Evolutionary conservation across 2,888 invertebrate genomes (phyloP).

Genomic region (Aspidiotus rigidus): DNA sequence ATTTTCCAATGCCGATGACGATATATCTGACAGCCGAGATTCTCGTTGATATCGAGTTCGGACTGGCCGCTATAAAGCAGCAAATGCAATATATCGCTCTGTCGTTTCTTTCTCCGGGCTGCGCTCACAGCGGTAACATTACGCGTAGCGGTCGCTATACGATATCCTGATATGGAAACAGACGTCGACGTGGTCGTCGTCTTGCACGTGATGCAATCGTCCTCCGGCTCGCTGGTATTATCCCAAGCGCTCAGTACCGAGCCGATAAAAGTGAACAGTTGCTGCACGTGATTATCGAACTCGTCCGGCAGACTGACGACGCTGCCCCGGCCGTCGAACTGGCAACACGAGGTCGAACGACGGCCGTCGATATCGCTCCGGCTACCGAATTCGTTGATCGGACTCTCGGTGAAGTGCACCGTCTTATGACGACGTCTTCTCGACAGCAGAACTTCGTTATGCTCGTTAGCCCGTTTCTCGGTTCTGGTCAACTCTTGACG

Average conservation of each 20-base stretch:
- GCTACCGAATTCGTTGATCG: conserved; percentile 22
- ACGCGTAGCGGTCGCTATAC: conserved; percentile 23
- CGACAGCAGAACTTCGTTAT: conserved; percentile 16
- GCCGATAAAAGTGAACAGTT: conserved; percentile 72
- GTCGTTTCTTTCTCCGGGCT: conserved; percentile 31
- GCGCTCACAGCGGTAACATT: conserved; percentile 27
- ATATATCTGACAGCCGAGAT: conserved; percentile 36
- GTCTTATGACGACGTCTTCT: conserved; percentile 30
- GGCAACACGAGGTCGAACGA: conserved; percentile 10
- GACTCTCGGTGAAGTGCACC: conserved; percentile 31
- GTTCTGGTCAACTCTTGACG: conserved; percentile 3
- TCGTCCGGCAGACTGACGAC: conserved; percentile 46
- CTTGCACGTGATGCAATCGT: conserved; percentile 32
- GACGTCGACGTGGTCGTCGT: conserved; percentile 18
- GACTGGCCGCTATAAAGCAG: conserved; percentile 30
- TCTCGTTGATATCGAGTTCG: conserved; percentile 27
- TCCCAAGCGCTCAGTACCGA: conserved; percentile 71
- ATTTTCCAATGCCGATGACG: conserved; percentile 73
- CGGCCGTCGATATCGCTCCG: conserved; percentile 8
- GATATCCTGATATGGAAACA: conserved; percentile 18
- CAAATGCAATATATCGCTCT: conserved; percentile 29
- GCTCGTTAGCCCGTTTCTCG: conserved; percentile 8
- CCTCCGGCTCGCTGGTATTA: conserved; percentile 53
- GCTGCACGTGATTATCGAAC: conserved; percentile 51
- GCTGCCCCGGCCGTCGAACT: conserved; percentile 50